Evolutionary conservation across 2,113 vertebrate genomes (phyloP).

Genomic region (Corythaeola cristata): DNA sequence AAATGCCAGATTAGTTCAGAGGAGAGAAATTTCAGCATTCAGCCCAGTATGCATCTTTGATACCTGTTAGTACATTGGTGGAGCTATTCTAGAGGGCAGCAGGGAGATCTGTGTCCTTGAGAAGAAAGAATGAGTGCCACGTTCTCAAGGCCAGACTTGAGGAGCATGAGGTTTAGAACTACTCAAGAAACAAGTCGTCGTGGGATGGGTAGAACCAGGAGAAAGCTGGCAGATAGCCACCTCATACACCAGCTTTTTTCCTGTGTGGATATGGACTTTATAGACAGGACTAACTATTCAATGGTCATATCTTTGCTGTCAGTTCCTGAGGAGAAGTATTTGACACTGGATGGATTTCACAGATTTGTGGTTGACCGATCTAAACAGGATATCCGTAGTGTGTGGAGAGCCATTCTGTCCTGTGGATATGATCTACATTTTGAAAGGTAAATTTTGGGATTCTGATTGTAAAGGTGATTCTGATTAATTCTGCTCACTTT

Average conservation of each 20-base stretch:
- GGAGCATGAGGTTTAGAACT: accelerated
- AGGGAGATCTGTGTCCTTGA: neutral
- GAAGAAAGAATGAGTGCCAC: neutral
- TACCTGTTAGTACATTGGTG: neutral
- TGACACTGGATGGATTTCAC: slow-evolving; percentile 96
- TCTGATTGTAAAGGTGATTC: too few relatives aligned
- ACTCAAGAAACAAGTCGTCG: accelerated
- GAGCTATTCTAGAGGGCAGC: neutral
- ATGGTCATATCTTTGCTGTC: neutral
- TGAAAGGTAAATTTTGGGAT: slow-evolving; percentile 81
- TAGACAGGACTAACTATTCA: neutral
- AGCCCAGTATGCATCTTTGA: neutral
- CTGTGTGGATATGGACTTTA: neutral
- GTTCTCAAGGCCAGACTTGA: neutral
- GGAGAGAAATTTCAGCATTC: neutral
- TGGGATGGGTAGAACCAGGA: neutral
- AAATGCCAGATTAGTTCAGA: neutral
- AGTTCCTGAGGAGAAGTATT: slow-evolving; percentile 94
- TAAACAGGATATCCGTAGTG: slow-evolving; percentile 95
- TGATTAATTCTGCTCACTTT: neutral
- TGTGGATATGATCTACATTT: slow-evolving; percentile 97
- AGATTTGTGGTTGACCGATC: slow-evolving; percentile 92
- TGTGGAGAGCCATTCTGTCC: slow-evolving; percentile 94
- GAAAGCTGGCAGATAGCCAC: neutral
- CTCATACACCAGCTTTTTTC: accelerated